phyloP scores from a whole-genome alignment of 2,888 invertebrate species.

The Rhamnusium bicolor region DNA sequence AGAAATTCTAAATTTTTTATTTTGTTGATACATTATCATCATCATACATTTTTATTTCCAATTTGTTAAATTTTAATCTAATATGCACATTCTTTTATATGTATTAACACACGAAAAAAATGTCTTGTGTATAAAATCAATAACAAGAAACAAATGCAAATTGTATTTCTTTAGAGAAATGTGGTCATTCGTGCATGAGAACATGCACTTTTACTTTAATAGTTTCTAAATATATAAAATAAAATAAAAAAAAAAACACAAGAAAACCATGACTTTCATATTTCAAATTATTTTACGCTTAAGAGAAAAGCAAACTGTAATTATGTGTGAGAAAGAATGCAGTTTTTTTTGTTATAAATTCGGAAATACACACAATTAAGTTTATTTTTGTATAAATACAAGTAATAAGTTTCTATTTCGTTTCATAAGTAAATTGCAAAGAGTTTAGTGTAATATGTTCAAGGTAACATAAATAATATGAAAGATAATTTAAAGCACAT shows the following conservation, averaged over 20 bases:
- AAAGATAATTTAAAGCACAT: background rate
- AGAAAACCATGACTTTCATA: conserved; percentile 15
- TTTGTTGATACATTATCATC: too few relatives aligned
- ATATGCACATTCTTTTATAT: too few relatives aligned
- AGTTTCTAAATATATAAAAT: conserved; percentile 17
- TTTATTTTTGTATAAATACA: conserved; percentile 22
- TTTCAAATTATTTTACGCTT: conserved; percentile 13
- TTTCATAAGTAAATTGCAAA: background rate
- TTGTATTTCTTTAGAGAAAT: background rate
- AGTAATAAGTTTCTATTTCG: conserved; percentile 11
- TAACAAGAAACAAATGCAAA: background rate
- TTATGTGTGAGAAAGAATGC: background rate
- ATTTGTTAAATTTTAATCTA: too few relatives aligned
- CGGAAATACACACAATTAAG: background rate
- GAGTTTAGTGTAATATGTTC: conserved; percentile 9
- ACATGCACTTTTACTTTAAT: conserved; percentile 2
- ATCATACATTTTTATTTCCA: too few relatives aligned
- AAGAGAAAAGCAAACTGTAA: background rate
- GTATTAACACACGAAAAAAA: too few relatives aligned
- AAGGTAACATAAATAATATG: conserved; percentile 6
- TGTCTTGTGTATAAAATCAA: background rate
- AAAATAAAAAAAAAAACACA: conserved; percentile 4
- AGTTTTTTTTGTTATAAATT: conserved; percentile 4
- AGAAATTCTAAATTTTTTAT: too few relatives aligned
- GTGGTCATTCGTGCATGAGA: background rate